Base-by-base conservation (phyloP, 2,113 vertebrate species). In the Lanius collurio region DNA sequence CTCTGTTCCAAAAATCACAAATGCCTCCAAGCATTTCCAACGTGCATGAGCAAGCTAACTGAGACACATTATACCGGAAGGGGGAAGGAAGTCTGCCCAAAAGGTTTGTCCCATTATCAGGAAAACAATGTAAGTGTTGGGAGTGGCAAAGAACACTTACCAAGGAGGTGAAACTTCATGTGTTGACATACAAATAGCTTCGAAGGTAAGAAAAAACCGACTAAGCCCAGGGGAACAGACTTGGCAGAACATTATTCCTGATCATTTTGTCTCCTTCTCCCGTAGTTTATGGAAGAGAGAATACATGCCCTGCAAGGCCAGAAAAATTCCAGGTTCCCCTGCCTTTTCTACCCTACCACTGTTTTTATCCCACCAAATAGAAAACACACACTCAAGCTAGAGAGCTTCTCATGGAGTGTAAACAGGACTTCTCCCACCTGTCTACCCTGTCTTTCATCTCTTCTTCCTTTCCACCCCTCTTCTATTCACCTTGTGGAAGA, bases 391-490 rank as follows among this genome's bases (percentile, higher is more conserved):
- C 13, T 75, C 42, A 78, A 75, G 24, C 33, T 52, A 41, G 33
- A 64, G 27, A 85, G 30, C 19, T 55, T 56, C 23, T 22, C 24
- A 31, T 0, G 0, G 13, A 8, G 11, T 2, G 2, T 35, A 50
- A 67, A 33, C 3, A 24, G 44, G 49, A 30, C 26, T 70, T 75
- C 47, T 59, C 26, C 31, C 47, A 75, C 12, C 26, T 35, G 3
- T 39, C 53, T 24, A 82, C 21, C 15, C 63, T 4, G 1, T 30
- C 24, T 82, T 74, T 57, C 56, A 67, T 17, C 27, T 76, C 33
- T 92, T 53, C 60, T 65, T 37, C 26, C 52, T 13, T 88, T 74
- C 44, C 37, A 52, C 7, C 5, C 18, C 23, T 60, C 78, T 57
- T 50, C 53, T 74, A 27, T 10, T 33, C 46, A 57, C 8, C 14